A percentile compares a stretch with the other conserved stretches of the same genome.
Conservation (phyloP, 2,797 vertebrate species). For the Glossophaga mutica region DNA sequence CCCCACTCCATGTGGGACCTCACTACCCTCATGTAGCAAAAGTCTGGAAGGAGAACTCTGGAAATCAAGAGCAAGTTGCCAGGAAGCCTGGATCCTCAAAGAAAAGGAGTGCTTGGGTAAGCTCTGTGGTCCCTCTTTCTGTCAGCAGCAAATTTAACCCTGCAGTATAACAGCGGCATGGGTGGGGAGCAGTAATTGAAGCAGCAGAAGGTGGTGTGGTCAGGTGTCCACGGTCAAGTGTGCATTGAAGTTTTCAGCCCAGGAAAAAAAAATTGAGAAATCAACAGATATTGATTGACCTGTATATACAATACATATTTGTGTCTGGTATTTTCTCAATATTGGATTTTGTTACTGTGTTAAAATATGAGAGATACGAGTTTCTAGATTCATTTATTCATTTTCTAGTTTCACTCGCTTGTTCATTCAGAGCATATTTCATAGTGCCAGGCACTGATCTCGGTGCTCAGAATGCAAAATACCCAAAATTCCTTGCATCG, state of each 20-base stretch:
- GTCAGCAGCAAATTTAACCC: background rate
- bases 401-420: background rate
- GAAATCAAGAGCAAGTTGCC: background rate
- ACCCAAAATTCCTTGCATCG: background rate
- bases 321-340: background rate
- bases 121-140: background rate
- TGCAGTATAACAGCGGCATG: fast-evolving
- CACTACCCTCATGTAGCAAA: fast-evolving
- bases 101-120: background rate
- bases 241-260: background rate
- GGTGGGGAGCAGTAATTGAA: background rate
- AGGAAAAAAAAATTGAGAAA: background rate
- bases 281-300: background rate
- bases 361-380: background rate
- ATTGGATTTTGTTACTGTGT: background rate
- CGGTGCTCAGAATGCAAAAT: background rate
- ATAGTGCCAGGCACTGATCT: background rate
- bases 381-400: background rate
- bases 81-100: background rate
- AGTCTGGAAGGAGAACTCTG: background rate
- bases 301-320: background rate
- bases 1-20: fast-evolving
- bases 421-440: background rate
- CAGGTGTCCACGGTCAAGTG: background rate
- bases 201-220: background rate